A percentile compares a stretch with the other conserved stretches of the same genome.
Conservation (phyloP, 2,113 vertebrate species). For the Cacatua alba region DNA sequence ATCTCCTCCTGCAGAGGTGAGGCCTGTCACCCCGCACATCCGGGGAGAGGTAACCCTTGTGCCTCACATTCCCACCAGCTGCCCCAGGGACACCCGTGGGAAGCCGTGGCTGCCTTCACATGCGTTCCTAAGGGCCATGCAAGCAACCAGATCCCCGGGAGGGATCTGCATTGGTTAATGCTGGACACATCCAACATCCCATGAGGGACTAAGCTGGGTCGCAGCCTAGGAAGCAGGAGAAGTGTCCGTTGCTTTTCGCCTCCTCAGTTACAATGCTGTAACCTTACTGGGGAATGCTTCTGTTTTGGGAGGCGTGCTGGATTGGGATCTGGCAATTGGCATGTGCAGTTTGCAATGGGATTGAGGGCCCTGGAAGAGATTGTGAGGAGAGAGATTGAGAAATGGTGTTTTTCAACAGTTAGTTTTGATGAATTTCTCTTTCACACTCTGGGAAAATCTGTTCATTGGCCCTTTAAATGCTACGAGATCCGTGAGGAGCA, state of each 20-base stretch:
- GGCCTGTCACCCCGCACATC: background rate
- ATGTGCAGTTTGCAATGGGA: background rate
- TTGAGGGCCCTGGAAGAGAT: background rate
- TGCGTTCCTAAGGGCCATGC: accelerated
- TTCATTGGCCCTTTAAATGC: background rate
- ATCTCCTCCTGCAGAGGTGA: constrained; percentile 24
- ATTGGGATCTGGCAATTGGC: background rate
- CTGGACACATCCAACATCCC: background rate
- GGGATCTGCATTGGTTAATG: background rate
- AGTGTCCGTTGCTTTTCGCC: background rate
- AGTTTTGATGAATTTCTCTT: background rate
- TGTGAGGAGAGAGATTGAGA: background rate
- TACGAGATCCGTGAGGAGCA: background rate
- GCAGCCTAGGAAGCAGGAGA: background rate
- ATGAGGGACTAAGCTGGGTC: background rate
- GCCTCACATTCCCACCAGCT: background rate
- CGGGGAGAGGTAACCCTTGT: background rate
- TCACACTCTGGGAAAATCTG: background rate
- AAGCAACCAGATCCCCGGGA: background rate
- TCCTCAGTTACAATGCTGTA: background rate
- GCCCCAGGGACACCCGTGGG: background rate
- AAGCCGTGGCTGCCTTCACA: background rate
- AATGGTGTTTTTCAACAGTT: background rate
- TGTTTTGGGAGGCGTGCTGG: background rate
- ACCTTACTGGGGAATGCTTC: background rate